These are phyloP conservation scores for Semicossyphus pulcher DNA, from an alignment of 2,113 vertebrate genomes.

Conservation along the genomic window DNA sequence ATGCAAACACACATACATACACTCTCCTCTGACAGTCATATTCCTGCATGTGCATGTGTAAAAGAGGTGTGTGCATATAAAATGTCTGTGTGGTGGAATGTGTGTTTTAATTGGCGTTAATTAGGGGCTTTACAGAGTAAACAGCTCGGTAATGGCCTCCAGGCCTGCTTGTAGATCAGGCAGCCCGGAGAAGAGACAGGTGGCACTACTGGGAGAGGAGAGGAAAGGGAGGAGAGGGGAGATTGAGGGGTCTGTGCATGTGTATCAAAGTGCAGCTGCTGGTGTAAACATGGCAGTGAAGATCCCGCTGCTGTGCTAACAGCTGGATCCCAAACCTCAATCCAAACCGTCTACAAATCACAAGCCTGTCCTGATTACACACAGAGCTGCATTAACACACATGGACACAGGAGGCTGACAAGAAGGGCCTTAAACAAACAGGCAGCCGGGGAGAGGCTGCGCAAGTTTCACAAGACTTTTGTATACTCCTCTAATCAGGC, in stretches of 20 bases:
- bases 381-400: conserved; percentile 69
- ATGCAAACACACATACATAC: conserved; percentile 19
- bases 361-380: conserved; percentile 69
- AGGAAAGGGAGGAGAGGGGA: conserved; percentile 10
- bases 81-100: conserved; percentile 56
- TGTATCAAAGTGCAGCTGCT: conserved; percentile 62
- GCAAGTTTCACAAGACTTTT: conserved; percentile 39
- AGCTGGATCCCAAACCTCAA: conserved; percentile 71
- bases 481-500: conserved; percentile 55
- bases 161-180: conserved; percentile 53
- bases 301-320: conserved; percentile 58
- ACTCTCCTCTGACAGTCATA: conserved; percentile 13
- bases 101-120: conserved; percentile 75
- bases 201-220: conserved; percentile 36
- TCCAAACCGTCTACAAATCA: conserved; percentile 66
- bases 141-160: conserved; percentile 61
- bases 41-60: conserved; percentile 40
- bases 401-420: conserved; percentile 57
- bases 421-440: conserved; percentile 61
- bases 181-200: conserved; percentile 56
- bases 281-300: conserved; percentile 63
- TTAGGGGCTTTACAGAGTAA: conserved; percentile 67
- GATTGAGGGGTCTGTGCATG: conserved; percentile 39
- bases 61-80: conserved; percentile 41
- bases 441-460: conserved; percentile 39